These are phyloP conservation scores for Heliconius hortense DNA, from an alignment of 2,888 invertebrate genomes.

Conservation along the genomic window DNA sequence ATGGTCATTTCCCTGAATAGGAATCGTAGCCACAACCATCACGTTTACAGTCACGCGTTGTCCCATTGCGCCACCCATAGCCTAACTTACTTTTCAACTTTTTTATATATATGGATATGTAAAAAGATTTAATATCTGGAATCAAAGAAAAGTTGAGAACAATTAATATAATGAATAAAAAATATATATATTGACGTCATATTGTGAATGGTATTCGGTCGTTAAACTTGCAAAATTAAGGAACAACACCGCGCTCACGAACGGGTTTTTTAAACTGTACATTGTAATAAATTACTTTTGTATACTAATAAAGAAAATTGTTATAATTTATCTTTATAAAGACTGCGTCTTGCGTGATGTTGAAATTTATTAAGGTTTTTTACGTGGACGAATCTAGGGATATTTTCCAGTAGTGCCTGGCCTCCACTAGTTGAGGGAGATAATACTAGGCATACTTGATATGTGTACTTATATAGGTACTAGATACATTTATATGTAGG, in stretches of 20 bases:
- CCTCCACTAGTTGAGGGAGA: no score
- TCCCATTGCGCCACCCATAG: no score
- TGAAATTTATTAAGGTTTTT: no score
- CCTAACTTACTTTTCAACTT: no score
- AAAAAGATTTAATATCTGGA: background rate
- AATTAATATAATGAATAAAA: background rate
- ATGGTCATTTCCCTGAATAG: no score
- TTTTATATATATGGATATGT: background rate
- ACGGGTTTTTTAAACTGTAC: conserved; percentile 1
- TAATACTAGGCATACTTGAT: no score
- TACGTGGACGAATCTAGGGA: no score
- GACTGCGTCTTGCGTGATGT: background rate
- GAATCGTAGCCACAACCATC: no score
- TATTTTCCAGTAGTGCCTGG: no score
- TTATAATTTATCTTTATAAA: background rate
- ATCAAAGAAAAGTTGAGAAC: background rate
- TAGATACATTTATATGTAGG: no score
- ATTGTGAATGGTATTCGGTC: conserved; percentile 9
- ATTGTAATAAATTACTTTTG: background rate
- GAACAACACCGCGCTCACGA: background rate
- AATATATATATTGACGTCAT: conserved; percentile 23
- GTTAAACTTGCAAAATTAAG: conserved; percentile 16
- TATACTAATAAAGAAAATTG: background rate
- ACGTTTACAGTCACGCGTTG: no score
- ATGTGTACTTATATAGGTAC: no score